Percentiles rank a stretch among this genome's conserved stretches.
These are phyloP conservation scores for Agrochola circellaris DNA, from an alignment of 2,888 invertebrate species.

Conservation along the genomic window DNA sequence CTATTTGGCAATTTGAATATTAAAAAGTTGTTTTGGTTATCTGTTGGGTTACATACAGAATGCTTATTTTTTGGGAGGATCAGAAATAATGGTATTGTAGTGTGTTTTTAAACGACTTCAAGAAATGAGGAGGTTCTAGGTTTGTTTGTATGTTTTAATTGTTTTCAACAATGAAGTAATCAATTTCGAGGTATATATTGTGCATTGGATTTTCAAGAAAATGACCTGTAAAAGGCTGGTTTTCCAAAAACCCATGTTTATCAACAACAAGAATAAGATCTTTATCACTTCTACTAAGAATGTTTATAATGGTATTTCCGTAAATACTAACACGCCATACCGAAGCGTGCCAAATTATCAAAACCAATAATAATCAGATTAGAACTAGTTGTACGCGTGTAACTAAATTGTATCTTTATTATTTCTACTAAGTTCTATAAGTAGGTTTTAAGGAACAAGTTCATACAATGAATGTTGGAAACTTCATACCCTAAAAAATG, in stretches of 20 bases:
- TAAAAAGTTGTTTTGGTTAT: neutral
- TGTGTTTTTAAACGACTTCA: neutral
- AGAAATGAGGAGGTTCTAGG: neutral
- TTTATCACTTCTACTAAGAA: neutral
- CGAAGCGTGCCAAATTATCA: constrained; percentile 49
- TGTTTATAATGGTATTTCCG: constrained; percentile 29
- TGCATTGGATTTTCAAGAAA: neutral
- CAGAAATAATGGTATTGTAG: neutral
- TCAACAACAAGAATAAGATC: neutral
- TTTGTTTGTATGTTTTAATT: neutral
- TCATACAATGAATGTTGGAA: neutral
- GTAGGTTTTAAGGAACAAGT: neutral
- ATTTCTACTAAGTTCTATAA: constrained; percentile 1
- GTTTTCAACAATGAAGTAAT: neutral
- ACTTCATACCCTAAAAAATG: neutral
- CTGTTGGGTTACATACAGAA: neutral
- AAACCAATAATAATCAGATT: constrained; percentile 45
- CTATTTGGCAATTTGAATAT: neutral
- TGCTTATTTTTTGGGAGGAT: neutral
- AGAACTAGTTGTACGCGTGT: neutral
- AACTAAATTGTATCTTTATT: constrained; percentile 2
- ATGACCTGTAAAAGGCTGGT: neutral
- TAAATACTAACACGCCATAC: constrained; percentile 13
- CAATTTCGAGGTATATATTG: neutral
- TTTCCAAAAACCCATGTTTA: neutral